Percentiles rank a stretch among this genome's conserved stretches.
Evolutionary conservation across 37 sponge, comb jelly and placozoan species (phyloP).

Genomic region (Chondrilla cf. caribensis): DNA sequence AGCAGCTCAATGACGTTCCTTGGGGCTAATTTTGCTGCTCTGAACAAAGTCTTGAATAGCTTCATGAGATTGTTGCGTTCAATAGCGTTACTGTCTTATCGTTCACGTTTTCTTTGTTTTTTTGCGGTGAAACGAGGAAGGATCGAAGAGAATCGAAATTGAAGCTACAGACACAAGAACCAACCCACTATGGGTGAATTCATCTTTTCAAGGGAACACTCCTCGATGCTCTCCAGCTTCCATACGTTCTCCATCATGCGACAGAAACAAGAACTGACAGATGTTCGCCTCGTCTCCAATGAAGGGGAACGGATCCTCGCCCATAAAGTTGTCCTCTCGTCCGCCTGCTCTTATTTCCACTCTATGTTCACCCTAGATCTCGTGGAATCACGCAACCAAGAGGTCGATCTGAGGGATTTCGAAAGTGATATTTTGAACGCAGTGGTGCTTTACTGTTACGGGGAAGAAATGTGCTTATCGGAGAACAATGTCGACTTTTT

Average conservation of each 20-base stretch:
- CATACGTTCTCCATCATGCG: slow-evolving; percentile 31
- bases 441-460: slow-evolving; percentile 40
- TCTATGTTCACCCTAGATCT: slow-evolving; percentile 49
- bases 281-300: slow-evolving; percentile 31
- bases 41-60: background rate
- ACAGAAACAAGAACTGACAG: slow-evolving; percentile 35
- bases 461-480: background rate
- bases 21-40: background rate
- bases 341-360: slow-evolving; percentile 45
- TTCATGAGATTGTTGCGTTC: background rate
- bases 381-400: slow-evolving; percentile 23
- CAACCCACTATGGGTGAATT: background rate
- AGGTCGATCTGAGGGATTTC: slow-evolving; percentile 28
- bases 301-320: slow-evolving; percentile 24
- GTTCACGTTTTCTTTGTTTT: too few relatives aligned
- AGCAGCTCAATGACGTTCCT: slow-evolving; percentile 6
- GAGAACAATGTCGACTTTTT: slow-evolving; percentile 9
- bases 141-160: too few relatives aligned
- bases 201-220: background rate
- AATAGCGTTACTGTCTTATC: too few relatives aligned
- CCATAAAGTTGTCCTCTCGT: slow-evolving; percentile 43
- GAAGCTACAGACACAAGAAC: too few relatives aligned
- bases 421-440: slow-evolving; percentile 26
- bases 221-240: background rate
- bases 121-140: too few relatives aligned